Base-by-base conservation (phyloP, 2,888 invertebrate species). In the Leptura quadrifasciata region DNA sequence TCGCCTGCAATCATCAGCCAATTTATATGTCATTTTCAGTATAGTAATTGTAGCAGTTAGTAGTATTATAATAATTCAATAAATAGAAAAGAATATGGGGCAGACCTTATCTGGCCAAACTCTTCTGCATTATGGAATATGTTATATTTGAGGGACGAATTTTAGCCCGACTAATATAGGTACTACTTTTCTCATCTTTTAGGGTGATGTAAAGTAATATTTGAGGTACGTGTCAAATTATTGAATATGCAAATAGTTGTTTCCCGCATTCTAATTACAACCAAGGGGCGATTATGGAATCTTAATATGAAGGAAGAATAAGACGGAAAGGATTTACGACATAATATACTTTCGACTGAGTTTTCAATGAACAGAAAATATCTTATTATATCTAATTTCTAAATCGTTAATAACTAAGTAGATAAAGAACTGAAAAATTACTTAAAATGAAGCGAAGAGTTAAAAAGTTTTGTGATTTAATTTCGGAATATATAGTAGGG, bases 391-490 rank as follows among this genome's bases (percentile, higher is more conserved):
- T n/a, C n/a, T 58, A 21, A 58, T 58, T 58, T 58, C 58, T 24
- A 24, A 24, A 58, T 27, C 58, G 47, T 47, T 47, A 47, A 47
- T 58, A 24, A 58, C 15, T 58, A n/a, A 21, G 58, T 58, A 10
- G 58, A 58, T 58, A 21, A 27, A 24, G n/a, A 0, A 58, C 27
- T 21, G 58, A 24, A 58, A 58, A 21, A 24, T 58, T 58, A 58
- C 58, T 24, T 15, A 21, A 27, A 21, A 24, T 21, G 58, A 58
- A 58, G 20, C 21, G 24, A 58, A 58, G 24, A 58, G 58, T 58
- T 58, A 58, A 58, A 57, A 58, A 58, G 58, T 58, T 24, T 58
- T 12, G 24, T 58, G 58, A 58, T 58, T 58, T 58, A 58, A 58
- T 58, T 58, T 58, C 21, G n/a, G 58, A 58, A 58, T 15, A 58